phyloP scores from a whole-genome alignment of 2,888 invertebrate genomes.

The Minunthozetes semirufus region DNA sequence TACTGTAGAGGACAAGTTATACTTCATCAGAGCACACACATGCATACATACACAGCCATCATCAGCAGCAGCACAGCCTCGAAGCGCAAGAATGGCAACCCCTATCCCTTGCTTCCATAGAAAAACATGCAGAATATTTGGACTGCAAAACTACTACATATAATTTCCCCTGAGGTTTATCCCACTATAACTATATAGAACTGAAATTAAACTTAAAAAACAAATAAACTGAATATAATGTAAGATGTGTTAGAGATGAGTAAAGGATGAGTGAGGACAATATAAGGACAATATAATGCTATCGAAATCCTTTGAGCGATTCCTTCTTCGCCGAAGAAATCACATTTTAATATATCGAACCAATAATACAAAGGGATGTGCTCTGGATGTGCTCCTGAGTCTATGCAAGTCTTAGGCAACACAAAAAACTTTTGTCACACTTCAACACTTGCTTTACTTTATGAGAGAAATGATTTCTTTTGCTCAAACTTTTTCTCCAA shows the following conservation, averaged over 20 bases:
- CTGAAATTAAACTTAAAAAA: constrained; percentile 30
- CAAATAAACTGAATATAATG: constrained; percentile 24
- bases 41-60: neutral
- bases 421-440: constrained; percentile 27
- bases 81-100: neutral
- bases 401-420: too few species aligned
- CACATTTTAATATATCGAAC: neutral
- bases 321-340: neutral
- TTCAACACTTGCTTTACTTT: constrained; percentile 27
- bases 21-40: constrained; percentile 9
- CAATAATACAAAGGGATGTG: neutral
- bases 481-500: neutral
- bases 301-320: constrained; percentile 27
- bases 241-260: too few species aligned
- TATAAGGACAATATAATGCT: constrained; percentile 21
- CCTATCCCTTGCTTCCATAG: constrained; percentile 27
- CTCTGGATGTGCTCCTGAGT: neutral
- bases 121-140: constrained; percentile 20
- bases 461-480: constrained; percentile 3
- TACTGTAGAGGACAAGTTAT: constrained; percentile 14
- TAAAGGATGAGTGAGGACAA: too few species aligned
- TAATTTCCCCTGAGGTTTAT: constrained; percentile 19
- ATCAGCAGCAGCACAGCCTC: neutral
- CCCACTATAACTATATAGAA: constrained; percentile 22
- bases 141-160: constrained; percentile 15